Evolutionary conservation across 1,140 invertebrate species (phyloP), one percentile per base, ranked within the genome.

Genomic region (Brachionus angularis): DNA sequence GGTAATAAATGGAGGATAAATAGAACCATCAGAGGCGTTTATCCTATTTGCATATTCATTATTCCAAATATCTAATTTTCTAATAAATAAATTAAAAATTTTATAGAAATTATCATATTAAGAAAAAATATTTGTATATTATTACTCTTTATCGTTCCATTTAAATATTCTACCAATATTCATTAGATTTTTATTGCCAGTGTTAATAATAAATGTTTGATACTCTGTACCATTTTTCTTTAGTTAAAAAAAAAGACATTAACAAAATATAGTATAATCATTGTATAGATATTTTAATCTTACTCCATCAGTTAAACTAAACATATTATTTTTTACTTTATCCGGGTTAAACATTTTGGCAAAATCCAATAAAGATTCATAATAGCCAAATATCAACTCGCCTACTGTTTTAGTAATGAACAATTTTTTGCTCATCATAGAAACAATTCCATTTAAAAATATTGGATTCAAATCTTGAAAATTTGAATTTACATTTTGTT

Each of bases 81-180:
- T 50, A n/a, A n/a, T n/a, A n/a, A n/a, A n/a, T n/a, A n/a, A n/a
- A n/a, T n/a, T n/a, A n/a, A n/a, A n/a, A n/a, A n/a, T n/a, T n/a
- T n/a, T 16, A 23, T n/a, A n/a, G n/a, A n/a, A n/a, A n/a, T n/a
- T n/a, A n/a, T n/a, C n/a, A n/a, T n/a, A n/a, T n/a, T n/a, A n/a
- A n/a, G n/a, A n/a, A n/a, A n/a, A 53, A 16, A n/a, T 34, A 0
- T 29, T 27, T 16, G 3, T 31, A 5, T 27, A 21, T 21, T 5
- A n/a, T 29, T 69, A 69, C 62, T 69, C 14, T 29, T n/a, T 4
- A 42, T 46, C 64, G 29, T 70, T 70, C 44, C 44, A 70, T 23
- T 25, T 23, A n/a, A 34, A 18, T 7, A 70, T 50, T 53, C 42
- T 50, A 7, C 33, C 64, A 34, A 70, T 29, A 39, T 70, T 34